Evolutionary conservation across 1,140 invertebrate genomes (phyloP).

Genomic region (Pectinophora gossypiella): DNA sequence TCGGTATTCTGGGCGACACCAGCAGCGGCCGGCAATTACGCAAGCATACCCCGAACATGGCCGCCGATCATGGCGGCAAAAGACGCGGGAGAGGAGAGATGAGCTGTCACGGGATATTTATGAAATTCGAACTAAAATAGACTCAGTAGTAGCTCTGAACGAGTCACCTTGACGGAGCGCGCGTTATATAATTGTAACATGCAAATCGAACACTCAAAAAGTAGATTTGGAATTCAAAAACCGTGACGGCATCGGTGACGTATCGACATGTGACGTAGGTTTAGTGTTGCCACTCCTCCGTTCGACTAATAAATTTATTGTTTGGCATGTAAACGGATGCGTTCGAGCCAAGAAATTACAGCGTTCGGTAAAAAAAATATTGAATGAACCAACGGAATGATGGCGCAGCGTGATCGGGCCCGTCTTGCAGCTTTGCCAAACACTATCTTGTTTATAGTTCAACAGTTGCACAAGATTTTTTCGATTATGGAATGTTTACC

Average conservation of each 20-base stretch:
- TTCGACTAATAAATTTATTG: conserved; percentile 73
- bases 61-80: conserved; percentile 50
- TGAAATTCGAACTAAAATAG: conserved; percentile 73
- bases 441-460: conserved; percentile 58
- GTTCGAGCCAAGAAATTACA: conserved; percentile 75
- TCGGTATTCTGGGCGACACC: conserved; percentile 16
- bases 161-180: conserved; percentile 68
- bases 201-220: conserved; percentile 34
- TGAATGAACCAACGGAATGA: conserved; percentile 69
- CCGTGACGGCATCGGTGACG: conserved; percentile 53
- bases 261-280: conserved; percentile 53
- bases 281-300: conserved; percentile 67
- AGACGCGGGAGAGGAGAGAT: conserved; percentile 65
- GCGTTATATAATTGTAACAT: conserved; percentile 50
- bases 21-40: conserved; percentile 53
- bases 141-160: conserved; percentile 57
- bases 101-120: conserved; percentile 72
- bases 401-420: conserved; percentile 59
- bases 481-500: conserved; percentile 52
- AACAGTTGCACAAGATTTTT: conserved; percentile 51
- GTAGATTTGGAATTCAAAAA: conserved; percentile 5
- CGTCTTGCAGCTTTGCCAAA: conserved; percentile 56
- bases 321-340: conserved; percentile 75
- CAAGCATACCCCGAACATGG: conserved; percentile 55
- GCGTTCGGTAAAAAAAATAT: conserved; percentile 72